These are phyloP conservation scores for Tapirus indicus DNA, from an alignment of 2,797 vertebrate species.

Conservation along the genomic window DNA sequence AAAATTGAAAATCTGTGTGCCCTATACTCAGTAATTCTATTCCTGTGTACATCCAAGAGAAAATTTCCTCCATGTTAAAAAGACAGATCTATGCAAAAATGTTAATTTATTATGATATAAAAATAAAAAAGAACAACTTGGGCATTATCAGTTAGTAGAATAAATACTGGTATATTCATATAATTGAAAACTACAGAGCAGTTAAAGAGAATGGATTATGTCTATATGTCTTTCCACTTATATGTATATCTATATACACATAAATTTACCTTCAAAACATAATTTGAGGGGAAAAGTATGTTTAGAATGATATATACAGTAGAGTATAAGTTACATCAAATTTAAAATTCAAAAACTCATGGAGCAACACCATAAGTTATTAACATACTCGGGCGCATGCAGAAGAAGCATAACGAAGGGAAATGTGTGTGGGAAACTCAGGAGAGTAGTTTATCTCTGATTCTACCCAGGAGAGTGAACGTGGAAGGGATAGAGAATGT, in stretches of 20 bases:
- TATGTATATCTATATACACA: neutral
- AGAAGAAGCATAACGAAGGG: neutral
- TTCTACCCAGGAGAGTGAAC: neutral
- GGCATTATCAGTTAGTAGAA: neutral
- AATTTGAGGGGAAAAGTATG: neutral
- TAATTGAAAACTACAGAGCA: neutral
- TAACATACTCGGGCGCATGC: neutral
- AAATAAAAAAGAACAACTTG: neutral
- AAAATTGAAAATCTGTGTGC: neutral
- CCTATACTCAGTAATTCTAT: neutral
- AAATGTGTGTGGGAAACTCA: too few relatives aligned
- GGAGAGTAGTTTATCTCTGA: neutral
- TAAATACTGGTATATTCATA: neutral
- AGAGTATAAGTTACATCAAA: neutral
- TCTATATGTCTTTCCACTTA: neutral
- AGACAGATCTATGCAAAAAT: neutral
- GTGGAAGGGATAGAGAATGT: neutral
- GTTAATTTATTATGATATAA: neutral
- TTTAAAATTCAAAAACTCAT: neutral
- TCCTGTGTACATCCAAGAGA: neutral
- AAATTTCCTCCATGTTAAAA: neutral
- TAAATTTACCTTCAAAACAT: neutral
- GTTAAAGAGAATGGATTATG: neutral
- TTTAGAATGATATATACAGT: neutral
- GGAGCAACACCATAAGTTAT: neutral